phyloP scores from a whole-genome alignment of 2,888 invertebrate species.

The Desoria tigrina region DNA sequence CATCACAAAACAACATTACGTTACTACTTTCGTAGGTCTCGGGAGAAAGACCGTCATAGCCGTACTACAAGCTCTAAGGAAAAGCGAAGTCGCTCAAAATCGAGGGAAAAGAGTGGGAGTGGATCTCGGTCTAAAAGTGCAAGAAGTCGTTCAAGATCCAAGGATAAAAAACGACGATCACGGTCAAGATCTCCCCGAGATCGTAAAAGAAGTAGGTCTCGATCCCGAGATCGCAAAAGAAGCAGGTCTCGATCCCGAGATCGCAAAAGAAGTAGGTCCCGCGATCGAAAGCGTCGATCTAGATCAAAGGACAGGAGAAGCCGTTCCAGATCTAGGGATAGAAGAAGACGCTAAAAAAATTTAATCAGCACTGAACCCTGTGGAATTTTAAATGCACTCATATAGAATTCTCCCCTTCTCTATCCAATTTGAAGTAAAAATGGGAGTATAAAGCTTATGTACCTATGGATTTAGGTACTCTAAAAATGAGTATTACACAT shows the following conservation, averaged over 20 bases:
- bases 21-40: neutral
- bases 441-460: too few species aligned
- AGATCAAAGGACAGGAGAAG: neutral
- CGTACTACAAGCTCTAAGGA: conserved; percentile 23
- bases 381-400: too few species aligned
- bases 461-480: too few species aligned
- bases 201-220: conserved; percentile 24
- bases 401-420: too few species aligned
- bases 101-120: conserved; percentile 12
- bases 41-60: neutral
- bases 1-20: too few species aligned
- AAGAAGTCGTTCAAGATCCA: conserved; percentile 21
- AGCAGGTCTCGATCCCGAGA: neutral
- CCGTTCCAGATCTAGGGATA: too few species aligned
- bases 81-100: conserved; percentile 25
- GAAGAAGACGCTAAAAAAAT: too few species aligned
- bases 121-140: neutral
- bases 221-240: conserved; percentile 17
- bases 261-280: neutral
- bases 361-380: too few species aligned
- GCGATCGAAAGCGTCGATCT: neutral
- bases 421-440: too few species aligned
- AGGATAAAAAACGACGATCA: conserved; percentile 28
- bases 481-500: too few species aligned
- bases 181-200: conserved; percentile 24